phyloP scores from a whole-genome alignment of 2,113 vertebrate species.

The Bubalus kerabau region DNA sequence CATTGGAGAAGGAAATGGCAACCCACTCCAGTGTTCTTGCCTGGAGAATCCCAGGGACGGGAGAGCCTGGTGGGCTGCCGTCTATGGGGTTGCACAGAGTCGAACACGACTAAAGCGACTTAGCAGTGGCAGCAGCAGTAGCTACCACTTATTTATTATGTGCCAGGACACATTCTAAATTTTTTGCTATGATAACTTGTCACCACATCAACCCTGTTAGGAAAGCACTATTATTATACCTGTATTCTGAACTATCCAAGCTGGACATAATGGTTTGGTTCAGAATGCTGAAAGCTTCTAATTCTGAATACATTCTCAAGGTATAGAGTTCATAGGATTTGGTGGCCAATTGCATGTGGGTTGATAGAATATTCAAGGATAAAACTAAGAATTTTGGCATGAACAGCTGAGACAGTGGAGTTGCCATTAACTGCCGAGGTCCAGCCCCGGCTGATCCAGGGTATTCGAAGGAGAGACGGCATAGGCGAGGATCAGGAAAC shows the following conservation, averaged over 20 bases:
- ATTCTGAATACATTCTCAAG: not conserved
- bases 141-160: not conserved
- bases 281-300: not conserved
- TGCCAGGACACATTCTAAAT: not conserved
- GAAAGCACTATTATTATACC: not conserved
- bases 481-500: too few species aligned
- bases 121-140: not conserved
- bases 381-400: not conserved
- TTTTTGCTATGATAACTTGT: not conserved
- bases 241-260: not conserved
- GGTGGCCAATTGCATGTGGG: not conserved
- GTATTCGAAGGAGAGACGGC: too few species aligned
- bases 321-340: not conserved
- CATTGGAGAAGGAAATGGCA: too few species aligned
- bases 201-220: not conserved
- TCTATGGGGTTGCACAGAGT: too few species aligned
- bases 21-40: too few species aligned
- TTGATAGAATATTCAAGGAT: not conserved
- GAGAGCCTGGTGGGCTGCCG: too few species aligned
- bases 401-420: not conserved
- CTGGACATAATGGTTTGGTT: not conserved
- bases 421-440: not conserved
- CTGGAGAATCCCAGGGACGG: too few species aligned
- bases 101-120: rapidly evolving
- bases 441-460: too few species aligned